Evolutionary conservation across 2,113 vertebrate species (phyloP).

Genomic region (Oreochromis niloticus): DNA sequence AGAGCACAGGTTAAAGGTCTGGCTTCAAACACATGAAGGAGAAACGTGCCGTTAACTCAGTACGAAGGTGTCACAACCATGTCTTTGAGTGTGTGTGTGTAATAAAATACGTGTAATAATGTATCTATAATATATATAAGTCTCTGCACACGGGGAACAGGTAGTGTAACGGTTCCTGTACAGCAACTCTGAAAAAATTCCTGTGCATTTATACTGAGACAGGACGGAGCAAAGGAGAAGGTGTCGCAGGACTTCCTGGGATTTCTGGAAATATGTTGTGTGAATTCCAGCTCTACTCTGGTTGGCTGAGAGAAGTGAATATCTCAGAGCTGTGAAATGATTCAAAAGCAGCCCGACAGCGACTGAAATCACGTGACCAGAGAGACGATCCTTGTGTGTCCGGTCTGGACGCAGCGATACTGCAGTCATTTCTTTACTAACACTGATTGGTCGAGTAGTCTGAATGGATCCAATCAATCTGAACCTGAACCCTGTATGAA

Average conservation of each 20-base stretch:
- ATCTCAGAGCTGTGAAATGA: not conserved
- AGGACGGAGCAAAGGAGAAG: not conserved
- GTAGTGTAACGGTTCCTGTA: not conserved
- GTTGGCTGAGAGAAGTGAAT: not conserved
- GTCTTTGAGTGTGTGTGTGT: not conserved
- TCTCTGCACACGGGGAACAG: rapidly evolving
- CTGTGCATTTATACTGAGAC: not conserved
- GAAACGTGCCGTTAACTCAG: not conserved
- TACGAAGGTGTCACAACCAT: not conserved
- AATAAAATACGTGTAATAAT: not conserved
- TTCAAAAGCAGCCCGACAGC: not conserved
- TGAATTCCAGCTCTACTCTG: not conserved
- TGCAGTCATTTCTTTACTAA: not conserved
- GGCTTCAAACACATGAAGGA: not conserved
- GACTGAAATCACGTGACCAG: not conserved
- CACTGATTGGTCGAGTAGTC: not conserved
- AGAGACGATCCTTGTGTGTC: not conserved
- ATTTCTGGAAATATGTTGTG: not conserved
- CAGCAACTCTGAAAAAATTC: not conserved
- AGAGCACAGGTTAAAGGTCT: not conserved
- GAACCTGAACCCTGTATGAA: not conserved
- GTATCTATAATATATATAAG: not conserved
- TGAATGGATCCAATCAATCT: not conserved
- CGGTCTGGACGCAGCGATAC: not conserved
- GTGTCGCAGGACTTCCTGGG: not conserved